Evolutionary conservation across 2,113 vertebrate genomes (phyloP), one percentile per base, ranked within the genome.

Genomic region (Orthonyx spaldingii): DNA sequence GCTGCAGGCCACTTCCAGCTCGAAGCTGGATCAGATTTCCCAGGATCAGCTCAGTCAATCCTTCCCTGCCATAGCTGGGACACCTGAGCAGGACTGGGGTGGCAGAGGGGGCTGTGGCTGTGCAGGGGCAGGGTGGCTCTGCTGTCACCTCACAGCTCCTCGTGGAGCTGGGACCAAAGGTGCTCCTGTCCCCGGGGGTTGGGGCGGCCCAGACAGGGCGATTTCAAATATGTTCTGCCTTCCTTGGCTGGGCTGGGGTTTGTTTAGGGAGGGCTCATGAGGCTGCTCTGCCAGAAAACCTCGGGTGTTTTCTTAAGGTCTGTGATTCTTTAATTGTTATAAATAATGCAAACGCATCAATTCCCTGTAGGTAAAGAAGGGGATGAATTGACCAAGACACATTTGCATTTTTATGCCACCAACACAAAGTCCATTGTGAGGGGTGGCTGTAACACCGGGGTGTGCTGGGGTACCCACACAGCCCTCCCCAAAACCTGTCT

Each of bases 81-180:
- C 19, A 30, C 2, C 0, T 1, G 78, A 24, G 49, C 15, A 13
- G 2, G 1, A 2, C 6, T 12, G 39, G 35, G 76, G 7, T 11
- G 66, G 42, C 50, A 35, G 32, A 39, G 41, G 23, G 52, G 64
- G 44, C 64, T 69, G 46, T 52, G 63, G 14, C 42, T 24, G 23
- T 53, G 28, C 57, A 46, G 72, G 71, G 32, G 32, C n/a, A 35
- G 28, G 20, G 17, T n/a, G 90, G 60, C 64, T 87, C 24, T n/a
- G 16, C 12, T 37, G 27, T 13, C 41, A 16, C 70, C 85, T 81
- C 18, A 39, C 11, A 9, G n/a, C 35, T 86, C 16, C 50, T 60
- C 18, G 6, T 4, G 17, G n/a, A 75, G 52, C 56, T 55, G 66
- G 1, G 2, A 12, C 47, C 15, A 21, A 28, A 42, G 26, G 30